phyloP scores from a whole-genome alignment of 2,797 vertebrate species.

The Jordanella pulchra region DNA sequence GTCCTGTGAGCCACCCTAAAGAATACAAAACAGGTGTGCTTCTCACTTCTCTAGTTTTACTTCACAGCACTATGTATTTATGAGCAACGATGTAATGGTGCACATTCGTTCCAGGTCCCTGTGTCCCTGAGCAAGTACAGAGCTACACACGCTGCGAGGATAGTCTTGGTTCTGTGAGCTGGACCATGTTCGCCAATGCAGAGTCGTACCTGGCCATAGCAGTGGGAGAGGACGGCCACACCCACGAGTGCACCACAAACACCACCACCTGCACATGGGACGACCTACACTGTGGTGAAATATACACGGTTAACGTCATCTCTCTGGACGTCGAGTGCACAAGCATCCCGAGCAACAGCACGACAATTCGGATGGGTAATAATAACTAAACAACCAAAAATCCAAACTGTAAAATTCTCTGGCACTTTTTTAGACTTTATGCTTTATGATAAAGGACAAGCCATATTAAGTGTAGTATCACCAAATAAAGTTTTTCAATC shows the following conservation, averaged over 20 bases:
- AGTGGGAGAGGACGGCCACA: conserved; percentile 54
- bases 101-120: conserved; percentile 71
- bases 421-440: neutral
- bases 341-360: conserved; percentile 73
- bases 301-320: conserved; percentile 69
- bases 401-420: neutral
- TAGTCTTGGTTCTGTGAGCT: conserved; percentile 69
- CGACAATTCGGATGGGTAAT: conserved; percentile 74
- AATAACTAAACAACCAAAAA: neutral
- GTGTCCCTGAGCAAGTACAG: conserved; percentile 64
- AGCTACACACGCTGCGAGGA: conserved; percentile 70
- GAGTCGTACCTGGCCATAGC: conserved; percentile 77
- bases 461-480: neutral
- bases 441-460: neutral
- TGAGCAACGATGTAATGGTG: neutral
- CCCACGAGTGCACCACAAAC: conserved; percentile 65
- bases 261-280: conserved; percentile 70
- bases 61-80: neutral
- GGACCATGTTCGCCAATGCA: conserved; percentile 72
- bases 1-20: conserved; percentile 50
- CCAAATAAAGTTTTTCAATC: neutral
- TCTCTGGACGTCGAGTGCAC: conserved; percentile 70
- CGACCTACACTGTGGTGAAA: conserved; percentile 77
- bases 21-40: conserved; percentile 67
- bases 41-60: neutral